Evolutionary conservation across 1,140 invertebrate genomes (phyloP).

Genomic region (Drosophila hydei): DNA sequence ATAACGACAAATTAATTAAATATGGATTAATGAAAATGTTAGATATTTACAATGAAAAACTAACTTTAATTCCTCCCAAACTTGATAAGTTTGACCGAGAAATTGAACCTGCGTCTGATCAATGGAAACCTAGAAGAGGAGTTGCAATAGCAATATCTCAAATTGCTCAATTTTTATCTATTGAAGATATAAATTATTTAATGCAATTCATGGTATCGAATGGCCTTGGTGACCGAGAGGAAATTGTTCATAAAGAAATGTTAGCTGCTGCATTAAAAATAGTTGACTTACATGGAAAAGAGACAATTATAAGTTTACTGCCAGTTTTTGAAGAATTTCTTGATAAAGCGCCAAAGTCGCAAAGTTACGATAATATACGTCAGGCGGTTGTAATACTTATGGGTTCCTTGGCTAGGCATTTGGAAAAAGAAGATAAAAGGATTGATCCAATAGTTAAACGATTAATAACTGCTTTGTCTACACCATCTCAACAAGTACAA

Average conservation of each 20-base stretch:
- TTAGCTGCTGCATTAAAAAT: conserved; percentile 95
- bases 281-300: conserved; percentile 96
- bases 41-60: conserved; percentile 90
- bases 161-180: conserved; percentile 86
- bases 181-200: conserved; percentile 88
- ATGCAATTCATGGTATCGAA: conserved; percentile 94
- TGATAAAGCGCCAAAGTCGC: conserved; percentile 94
- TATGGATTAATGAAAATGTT: conserved; percentile 88
- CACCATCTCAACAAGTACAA: conserved; percentile 98
- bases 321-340: conserved; percentile 96
- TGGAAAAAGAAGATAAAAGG: conserved; percentile 94
- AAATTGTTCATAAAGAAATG: conserved; percentile 94
- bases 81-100: conserved; percentile 96
- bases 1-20: conserved; percentile 85
- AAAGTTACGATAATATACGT: conserved; percentile 95
- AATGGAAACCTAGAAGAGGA: conserved; percentile 94
- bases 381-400: conserved; percentile 98
- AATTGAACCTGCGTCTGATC: conserved; percentile 91
- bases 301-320: conserved; percentile 89
- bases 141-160: conserved; percentile 92
- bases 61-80: conserved; percentile 92
- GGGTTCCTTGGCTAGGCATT: conserved; percentile 97
- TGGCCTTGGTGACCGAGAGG: conserved; percentile 93
- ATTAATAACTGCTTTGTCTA: conserved; percentile 95
- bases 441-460: conserved; percentile 96